These are phyloP conservation scores for Eucera pruinosa DNA, from an alignment of 2,888 invertebrate genomes.

Conservation along the genomic window DNA sequence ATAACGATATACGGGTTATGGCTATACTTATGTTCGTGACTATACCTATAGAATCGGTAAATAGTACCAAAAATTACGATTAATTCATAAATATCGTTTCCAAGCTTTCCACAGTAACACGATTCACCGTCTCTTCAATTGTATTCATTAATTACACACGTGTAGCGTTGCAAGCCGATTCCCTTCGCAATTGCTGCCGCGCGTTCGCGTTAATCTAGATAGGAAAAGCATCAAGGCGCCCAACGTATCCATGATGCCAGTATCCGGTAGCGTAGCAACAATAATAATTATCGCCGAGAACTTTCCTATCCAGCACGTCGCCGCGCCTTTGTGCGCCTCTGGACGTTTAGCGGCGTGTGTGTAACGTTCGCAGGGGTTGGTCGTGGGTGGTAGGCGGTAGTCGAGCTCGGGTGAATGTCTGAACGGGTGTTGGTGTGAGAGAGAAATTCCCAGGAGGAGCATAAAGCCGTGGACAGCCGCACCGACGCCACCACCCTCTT, in stretches of 20 bases:
- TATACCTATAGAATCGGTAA: no score
- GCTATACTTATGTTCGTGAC: no score
- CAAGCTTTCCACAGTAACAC: neutral
- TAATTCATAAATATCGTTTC: no score
- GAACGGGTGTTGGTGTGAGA: conserved; percentile 47
- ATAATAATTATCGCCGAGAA: conserved; percentile 66
- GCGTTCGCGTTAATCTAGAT: conserved; percentile 26
- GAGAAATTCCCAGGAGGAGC: conserved; percentile 70
- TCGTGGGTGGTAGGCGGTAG: neutral
- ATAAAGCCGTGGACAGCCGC: conserved; percentile 71
- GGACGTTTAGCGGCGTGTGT: conserved; percentile 54
- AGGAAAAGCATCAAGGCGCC: conserved; percentile 14
- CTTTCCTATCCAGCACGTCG: conserved; percentile 53
- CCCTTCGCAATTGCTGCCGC: conserved; percentile 15
- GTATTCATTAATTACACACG: conserved; percentile 13
- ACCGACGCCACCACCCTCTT: conserved; percentile 67
- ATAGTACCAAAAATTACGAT: no score
- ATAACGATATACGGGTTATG: no score
- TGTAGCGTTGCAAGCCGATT: conserved; percentile 5
- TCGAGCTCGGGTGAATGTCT: conserved; percentile 35
- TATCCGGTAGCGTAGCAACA: conserved; percentile 51
- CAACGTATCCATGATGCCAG: conserved; percentile 32
- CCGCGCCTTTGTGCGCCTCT: conserved; percentile 51
- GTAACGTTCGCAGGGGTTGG: neutral
- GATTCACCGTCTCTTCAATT: neutral